phyloP scores from a whole-genome alignment of 2,888 invertebrate species.

The Ophion ellenae region DNA sequence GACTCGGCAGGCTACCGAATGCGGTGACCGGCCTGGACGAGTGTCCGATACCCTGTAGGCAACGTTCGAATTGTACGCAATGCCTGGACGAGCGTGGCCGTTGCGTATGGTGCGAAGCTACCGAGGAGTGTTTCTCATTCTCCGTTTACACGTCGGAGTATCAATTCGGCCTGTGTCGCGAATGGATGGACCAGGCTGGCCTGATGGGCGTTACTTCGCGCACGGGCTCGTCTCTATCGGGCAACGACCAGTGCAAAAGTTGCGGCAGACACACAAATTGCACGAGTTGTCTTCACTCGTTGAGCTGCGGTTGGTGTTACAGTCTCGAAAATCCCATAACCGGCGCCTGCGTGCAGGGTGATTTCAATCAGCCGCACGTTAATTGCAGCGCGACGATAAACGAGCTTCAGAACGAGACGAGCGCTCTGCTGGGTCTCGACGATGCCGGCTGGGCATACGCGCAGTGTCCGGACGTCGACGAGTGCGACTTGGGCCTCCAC shows the following conservation, averaged over 20 bases:
- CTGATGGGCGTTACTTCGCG: slow-evolving; percentile 82
- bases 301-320: slow-evolving; percentile 98
- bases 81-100: slow-evolving; percentile 94
- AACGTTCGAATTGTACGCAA: slow-evolving; percentile 90
- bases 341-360: slow-evolving; percentile 93
- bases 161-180: slow-evolving; percentile 95
- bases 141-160: slow-evolving; percentile 98
- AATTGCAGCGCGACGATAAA: slow-evolving; percentile 90
- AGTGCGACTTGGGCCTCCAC: slow-evolving; percentile 94
- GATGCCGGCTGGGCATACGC: slow-evolving; percentile 96
- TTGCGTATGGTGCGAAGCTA: slow-evolving; percentile 98
- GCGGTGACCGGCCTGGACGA: slow-evolving; percentile 88
- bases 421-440: slow-evolving; percentile 83
- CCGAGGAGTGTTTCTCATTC: slow-evolving; percentile 96
- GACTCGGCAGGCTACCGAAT: slow-evolving; percentile 89
- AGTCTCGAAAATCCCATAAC: slow-evolving; percentile 94
- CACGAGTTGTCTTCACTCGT: slow-evolving; percentile 90
- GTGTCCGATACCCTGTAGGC: slow-evolving; percentile 93
- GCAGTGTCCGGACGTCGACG: slow-evolving; percentile 96
- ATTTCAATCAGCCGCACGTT: slow-evolving; percentile 91
- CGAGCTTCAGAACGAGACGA: slow-evolving; percentile 78
- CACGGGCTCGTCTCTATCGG: slow-evolving; percentile 75
- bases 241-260: slow-evolving; percentile 90
- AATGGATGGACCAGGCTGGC: slow-evolving; percentile 94
- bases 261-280: slow-evolving; percentile 91